A percentile compares a stretch with the other conserved stretches of the same genome.
Conservation (phyloP, 2,797 vertebrate species). For the Lagorchestes hirsutus region DNA sequence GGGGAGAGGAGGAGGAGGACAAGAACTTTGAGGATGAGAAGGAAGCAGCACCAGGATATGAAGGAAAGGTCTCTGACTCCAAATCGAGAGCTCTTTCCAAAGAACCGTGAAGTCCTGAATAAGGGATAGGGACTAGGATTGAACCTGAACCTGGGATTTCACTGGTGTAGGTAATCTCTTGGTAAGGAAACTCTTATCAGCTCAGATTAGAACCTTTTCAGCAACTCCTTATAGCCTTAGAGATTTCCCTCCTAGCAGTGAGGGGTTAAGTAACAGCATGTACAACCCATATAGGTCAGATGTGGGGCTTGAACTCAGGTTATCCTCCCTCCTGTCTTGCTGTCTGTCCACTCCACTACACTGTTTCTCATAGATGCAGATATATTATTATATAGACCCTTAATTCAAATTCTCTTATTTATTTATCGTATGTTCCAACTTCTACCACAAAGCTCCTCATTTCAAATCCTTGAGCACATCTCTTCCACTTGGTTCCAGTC, state of each 20-base stretch:
- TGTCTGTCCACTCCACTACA: neutral
- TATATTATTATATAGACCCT: neutral
- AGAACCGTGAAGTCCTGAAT: no score
- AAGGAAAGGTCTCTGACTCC: no score
- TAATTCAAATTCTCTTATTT: neutral
- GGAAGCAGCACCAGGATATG: no score
- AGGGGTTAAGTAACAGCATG: neutral
- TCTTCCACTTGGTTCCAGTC: neutral
- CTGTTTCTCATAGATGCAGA: neutral
- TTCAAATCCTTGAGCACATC: neutral
- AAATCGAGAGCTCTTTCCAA: no score
- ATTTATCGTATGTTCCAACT: neutral
- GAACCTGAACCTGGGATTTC: no score
- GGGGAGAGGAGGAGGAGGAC: neutral
- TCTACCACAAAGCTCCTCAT: neutral
- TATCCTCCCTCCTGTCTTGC: neutral
- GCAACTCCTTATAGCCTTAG: no score
- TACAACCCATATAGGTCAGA: neutral
- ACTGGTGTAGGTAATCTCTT: no score
- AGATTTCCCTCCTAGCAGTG: no score
- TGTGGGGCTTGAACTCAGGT: neutral
- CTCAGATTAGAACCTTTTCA: no score
- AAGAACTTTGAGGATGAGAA: no score
- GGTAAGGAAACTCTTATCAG: no score
- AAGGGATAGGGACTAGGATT: no score